Percentiles rank a stretch among this genome's conserved stretches.
Evolutionary conservation across 2,113 vertebrate genomes (phyloP).

Genomic region (Campylomormyrus tamandua): DNA sequence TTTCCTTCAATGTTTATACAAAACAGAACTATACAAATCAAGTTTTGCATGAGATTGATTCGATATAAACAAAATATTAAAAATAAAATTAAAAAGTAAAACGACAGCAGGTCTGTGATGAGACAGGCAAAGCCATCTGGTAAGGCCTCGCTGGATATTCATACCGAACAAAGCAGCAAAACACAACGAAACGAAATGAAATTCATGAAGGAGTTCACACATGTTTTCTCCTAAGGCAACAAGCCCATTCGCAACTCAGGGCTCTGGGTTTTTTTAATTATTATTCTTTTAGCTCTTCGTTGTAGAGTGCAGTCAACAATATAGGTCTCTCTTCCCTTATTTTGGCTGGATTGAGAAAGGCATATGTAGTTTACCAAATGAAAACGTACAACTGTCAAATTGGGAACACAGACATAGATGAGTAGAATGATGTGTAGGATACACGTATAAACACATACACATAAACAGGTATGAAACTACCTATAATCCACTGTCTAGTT

Average conservation of each 20-base stretch:
- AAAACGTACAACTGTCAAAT: not conserved
- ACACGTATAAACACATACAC: slow-evolving; percentile 24
- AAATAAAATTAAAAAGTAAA: not conserved
- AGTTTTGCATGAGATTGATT: slow-evolving; percentile 75
- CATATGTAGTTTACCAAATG: slow-evolving; percentile 11
- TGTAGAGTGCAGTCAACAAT: slow-evolving; percentile 6
- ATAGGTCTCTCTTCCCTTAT: not conserved
- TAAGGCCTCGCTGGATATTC: slow-evolving; percentile 17
- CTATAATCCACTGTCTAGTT: slow-evolving; percentile 13
- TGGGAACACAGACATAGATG: not conserved
- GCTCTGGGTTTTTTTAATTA: slow-evolving; percentile 1
- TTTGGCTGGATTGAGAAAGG: slow-evolving; percentile 25
- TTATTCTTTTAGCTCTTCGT: not conserved
- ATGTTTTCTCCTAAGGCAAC: slow-evolving; percentile 23
- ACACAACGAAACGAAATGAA: not conserved
- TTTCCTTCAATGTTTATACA: slow-evolving; percentile 83
- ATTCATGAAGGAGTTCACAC: not conserved
- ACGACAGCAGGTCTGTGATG: not conserved
- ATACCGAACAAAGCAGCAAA: slow-evolving; percentile 10
- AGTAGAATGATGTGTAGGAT: not conserved
- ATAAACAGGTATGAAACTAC: not conserved
- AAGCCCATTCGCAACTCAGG: slow-evolving; percentile 1
- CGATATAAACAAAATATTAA: slow-evolving; percentile 72
- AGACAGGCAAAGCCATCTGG: not conserved
- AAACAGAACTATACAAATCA: slow-evolving; percentile 90